phyloP scores from a whole-genome alignment of 2,113 vertebrate species.

The Sylvilagus bachmani region DNA sequence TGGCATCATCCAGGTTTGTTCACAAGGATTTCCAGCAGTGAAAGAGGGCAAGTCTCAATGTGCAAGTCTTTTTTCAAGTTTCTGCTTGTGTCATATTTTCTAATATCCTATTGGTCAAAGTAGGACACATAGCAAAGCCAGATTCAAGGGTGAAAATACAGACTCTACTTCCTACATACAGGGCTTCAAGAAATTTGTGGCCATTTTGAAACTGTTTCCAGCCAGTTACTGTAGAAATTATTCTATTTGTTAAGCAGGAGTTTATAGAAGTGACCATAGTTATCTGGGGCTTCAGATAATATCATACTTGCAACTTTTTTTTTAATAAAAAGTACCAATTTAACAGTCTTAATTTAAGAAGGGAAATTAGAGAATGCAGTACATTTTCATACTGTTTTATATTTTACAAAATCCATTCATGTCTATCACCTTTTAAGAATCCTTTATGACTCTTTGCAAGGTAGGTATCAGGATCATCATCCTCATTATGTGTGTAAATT shows the following conservation, averaged over 20 bases:
- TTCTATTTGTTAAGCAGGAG: not conserved
- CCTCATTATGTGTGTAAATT: not conserved
- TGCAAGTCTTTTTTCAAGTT: not conserved
- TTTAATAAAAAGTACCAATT: not conserved
- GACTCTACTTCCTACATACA: not conserved
- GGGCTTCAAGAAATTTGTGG: not conserved
- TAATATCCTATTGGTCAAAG: not conserved
- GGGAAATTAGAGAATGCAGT: slow-evolving; percentile 11
- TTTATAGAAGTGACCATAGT: not conserved
- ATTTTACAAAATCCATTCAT: not conserved
- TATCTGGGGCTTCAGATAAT: not conserved
- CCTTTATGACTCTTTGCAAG: not conserved
- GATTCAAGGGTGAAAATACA: not conserved
- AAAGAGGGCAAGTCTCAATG: not conserved
- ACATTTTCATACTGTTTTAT: slow-evolving; percentile 30
- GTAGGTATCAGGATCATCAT: not conserved
- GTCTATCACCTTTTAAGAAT: not conserved
- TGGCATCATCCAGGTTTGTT: not conserved
- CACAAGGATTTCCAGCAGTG: not conserved
- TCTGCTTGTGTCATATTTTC: slow-evolving; percentile 6
- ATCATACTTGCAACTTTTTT: not conserved
- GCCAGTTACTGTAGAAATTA: not conserved
- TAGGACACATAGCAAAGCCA: not conserved
- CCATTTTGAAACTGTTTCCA: slow-evolving; percentile 41
- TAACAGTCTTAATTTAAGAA: slow-evolving; percentile 28